Base-by-base conservation (phyloP, 53 echinoderm and acorn worm species). In the Pentamera pediparva region DNA sequence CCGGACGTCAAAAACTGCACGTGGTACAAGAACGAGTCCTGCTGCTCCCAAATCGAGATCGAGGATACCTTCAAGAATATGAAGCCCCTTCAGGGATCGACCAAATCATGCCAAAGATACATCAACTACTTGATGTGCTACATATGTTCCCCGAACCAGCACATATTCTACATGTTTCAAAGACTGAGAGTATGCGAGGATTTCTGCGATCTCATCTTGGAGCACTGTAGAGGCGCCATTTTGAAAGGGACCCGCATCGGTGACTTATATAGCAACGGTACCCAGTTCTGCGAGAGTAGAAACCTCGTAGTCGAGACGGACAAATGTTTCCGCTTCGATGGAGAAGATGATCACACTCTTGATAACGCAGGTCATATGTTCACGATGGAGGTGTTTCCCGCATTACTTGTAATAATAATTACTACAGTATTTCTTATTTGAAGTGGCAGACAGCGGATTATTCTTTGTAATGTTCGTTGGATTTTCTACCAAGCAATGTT, bases 51-150 rank as follows among this genome's bases (percentile, higher is more conserved):
- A 33, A 83, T 84, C 38, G 98, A 98, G 67, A 92, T 98, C 18
- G 85, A 77, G 32, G 91, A 85, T 6, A 89, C 92, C 6, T 98
- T 98, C 71, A 73, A 59, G n/a, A 89, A 89, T 54, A 89, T 98
- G 83, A 88, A 98, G 63, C 85, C 98, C 6, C 75, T 98, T 1
- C 81, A 83, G 11, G 98, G 98, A 19, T 85, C 98, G 4, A 86
- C 88, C 2, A 17, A 65, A 20, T 41, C 76, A 34, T 98, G 98
- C 37, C 92, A 91, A 55, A 72, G 80, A 40, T 88, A 91, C 70
- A 81, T 92, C 22, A 98, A 98, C 34, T 98, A 98, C 63, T 74
- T 98, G 10, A 98, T 98, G 84, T 98, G 98, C 56, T 98, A 98
- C 50, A 98, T 98, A 34, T 98, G 98, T 40, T 88, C 92, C 5